These are phyloP conservation scores for Enteromius mattozi DNA, from an alignment of 2,797 vertebrate genomes.

Conservation along the genomic window DNA sequence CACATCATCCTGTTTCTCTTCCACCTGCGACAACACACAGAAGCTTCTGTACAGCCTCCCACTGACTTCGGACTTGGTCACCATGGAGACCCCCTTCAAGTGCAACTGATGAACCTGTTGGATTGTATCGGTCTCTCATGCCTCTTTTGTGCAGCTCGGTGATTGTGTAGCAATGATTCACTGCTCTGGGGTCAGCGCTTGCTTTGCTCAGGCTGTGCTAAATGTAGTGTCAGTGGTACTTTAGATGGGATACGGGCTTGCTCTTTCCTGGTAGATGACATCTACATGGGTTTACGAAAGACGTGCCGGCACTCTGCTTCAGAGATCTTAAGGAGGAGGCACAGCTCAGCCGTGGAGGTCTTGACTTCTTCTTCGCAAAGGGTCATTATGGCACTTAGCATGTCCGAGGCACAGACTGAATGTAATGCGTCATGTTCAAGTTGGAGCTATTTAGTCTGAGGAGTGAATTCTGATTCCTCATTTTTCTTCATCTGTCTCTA, in stretches of 20 bases:
- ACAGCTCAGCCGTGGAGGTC: conserved; percentile 77
- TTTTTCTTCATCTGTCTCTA: conserved; percentile 43
- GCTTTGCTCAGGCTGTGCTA: conserved; percentile 18
- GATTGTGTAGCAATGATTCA: conserved; percentile 68
- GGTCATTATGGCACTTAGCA: conserved; percentile 82
- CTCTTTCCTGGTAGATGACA: background rate
- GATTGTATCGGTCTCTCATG: conserved; percentile 67
- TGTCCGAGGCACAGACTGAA: conserved; percentile 73
- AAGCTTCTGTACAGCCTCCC: conserved; percentile 59
- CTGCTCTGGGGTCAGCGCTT: conserved; percentile 8
- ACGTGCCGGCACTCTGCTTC: conserved; percentile 80
- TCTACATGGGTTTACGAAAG: conserved; percentile 58
- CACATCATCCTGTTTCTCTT: conserved; percentile 47
- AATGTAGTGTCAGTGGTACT: background rate
- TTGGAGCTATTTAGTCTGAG: background rate
- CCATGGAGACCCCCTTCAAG: conserved; percentile 85
- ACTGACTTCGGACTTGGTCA: conserved; percentile 75
- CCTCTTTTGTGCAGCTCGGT: conserved; percentile 56
- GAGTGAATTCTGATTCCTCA: background rate
- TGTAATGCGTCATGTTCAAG: conserved; percentile 74
- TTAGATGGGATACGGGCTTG: background rate
- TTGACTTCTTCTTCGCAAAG: conserved; percentile 83
- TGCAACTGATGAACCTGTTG: conserved; percentile 74
- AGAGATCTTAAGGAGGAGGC: conserved; percentile 76
- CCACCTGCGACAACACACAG: conserved; percentile 52